Evolutionary conservation across 2,888 invertebrate species (phyloP), one percentile per base, ranked within the genome.

Genomic region (Palloptera scutellata): DNA sequence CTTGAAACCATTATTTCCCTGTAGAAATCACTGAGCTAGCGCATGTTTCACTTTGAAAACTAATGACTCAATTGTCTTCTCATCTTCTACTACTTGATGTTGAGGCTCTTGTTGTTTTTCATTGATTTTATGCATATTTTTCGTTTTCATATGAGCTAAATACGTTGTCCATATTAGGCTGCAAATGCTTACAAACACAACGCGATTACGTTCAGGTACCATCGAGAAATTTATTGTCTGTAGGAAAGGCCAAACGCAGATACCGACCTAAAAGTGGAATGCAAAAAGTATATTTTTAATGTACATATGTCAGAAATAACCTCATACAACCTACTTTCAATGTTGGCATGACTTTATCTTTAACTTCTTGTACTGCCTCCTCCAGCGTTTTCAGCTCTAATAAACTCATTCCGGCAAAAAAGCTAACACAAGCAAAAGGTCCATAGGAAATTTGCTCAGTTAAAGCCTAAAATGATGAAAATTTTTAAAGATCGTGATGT

Each of bases 161-260:
- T 91, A 93, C 15, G 90, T 89, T 0, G 92, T 92, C 92, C 92
- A 93, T 51, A 91, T 80, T 64, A 92, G 88, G 79, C 92, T 92
- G 68, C 91, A 91, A 1, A 88, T 81, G 75, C 92, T 91, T 0
- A 91, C 90, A 75, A 91, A 91, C 1, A 91, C 86, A 0, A 93
- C 89, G 60, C 92, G 87, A 79, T 93, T 92, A 75, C 87, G 89
- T 78, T 92, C 92, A 0, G 91, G 88, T n/a, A 93, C 84, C 62
- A 90, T 86, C 15, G 90, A 87, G 77, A 92, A 92, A 80, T 93
- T 93, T 0, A 92, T 78, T 0, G 92, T 92, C 82, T 92, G 92
- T 8, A 90, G 86, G 15, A 90, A 79, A 9, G 93, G 92, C 93
- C 93, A 93, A 55, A 90, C 88, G 17, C 90, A 86, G 0, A 89